Evolutionary conservation across 1,140 invertebrate species (phyloP).

Genomic region (Lethocerus indicus): DNA sequence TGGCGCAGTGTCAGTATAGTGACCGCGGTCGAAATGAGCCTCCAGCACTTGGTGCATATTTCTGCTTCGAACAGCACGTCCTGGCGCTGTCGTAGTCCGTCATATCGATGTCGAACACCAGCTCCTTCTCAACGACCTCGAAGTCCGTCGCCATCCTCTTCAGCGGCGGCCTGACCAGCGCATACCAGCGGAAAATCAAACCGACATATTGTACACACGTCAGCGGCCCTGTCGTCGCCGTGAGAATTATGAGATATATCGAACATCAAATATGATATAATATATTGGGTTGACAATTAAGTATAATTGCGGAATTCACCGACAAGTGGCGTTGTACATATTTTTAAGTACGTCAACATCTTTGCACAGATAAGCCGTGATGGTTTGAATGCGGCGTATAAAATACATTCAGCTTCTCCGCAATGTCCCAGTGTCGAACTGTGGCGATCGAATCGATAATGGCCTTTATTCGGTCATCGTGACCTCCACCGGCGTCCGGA

Average conservation of each 20-base stretch:
- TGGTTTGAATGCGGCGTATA: no score
- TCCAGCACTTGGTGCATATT: conserved; percentile 93
- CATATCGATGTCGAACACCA: conserved; percentile 99
- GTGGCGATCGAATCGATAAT: no score
- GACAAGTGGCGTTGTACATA: neutral
- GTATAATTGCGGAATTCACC: neutral
- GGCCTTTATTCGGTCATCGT: no score
- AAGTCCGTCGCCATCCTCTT: conserved; percentile 33
- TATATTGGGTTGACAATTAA: neutral
- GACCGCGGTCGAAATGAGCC: conserved; percentile 92
- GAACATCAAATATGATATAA: neutral
- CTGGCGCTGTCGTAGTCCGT: conserved; percentile 98
- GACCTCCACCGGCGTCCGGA: no score
- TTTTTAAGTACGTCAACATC: no score
- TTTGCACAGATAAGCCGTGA: no score
- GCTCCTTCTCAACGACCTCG: conserved; percentile 52
- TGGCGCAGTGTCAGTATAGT: no score
- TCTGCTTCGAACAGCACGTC: conserved; percentile 77
- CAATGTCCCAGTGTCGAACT: no score
- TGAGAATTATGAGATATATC: neutral
- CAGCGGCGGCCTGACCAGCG: conserved; percentile 34
- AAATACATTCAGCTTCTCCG: no score
- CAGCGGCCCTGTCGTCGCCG: neutral
- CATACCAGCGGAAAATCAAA: neutral
- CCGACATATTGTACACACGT: neutral